Evolutionary conservation across 2,797 vertebrate genomes (phyloP).

Genomic region (Acanthurus tractus): DNA sequence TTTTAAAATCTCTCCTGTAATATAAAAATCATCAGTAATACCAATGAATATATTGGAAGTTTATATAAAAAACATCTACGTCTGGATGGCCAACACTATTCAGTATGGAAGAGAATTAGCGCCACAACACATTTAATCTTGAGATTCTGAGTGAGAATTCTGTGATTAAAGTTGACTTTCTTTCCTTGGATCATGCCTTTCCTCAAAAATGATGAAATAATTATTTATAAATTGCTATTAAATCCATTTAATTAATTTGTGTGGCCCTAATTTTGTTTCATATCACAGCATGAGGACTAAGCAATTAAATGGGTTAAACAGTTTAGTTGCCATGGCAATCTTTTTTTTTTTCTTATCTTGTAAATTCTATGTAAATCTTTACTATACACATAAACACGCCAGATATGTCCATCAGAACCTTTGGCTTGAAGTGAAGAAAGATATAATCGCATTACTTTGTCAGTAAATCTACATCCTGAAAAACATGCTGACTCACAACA

Average conservation of each 20-base stretch:
- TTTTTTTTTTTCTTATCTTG: constrained; percentile 56
- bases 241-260: not conserved
- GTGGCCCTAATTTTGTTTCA: constrained; percentile 26
- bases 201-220: not conserved
- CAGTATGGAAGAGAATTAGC: constrained; percentile 52
- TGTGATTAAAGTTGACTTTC: constrained; percentile 3
- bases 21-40: constrained; percentile 98
- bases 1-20: constrained; percentile 87
- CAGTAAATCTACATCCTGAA: constrained; percentile 86
- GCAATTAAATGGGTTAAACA: constrained; percentile 88
- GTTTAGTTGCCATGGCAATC: constrained; percentile 85
- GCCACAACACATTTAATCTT: constrained; percentile 20
- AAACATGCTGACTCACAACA: constrained; percentile 63
- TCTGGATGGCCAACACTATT: constrained; percentile 88
- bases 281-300: constrained; percentile 78
- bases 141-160: constrained; percentile 13
- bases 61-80: constrained; percentile 89
- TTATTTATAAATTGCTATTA: not conserved
- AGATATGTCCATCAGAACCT: constrained; percentile 87
- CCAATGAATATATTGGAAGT: constrained; percentile 95
- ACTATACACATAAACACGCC: constrained; percentile 84
- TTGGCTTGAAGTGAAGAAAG: constrained; percentile 92
- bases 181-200: not conserved
- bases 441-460: constrained; percentile 84
- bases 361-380: constrained; percentile 83